Evolutionary conservation across 2,113 vertebrate species (phyloP), one percentile per base, ranked within the genome.

Genomic region (Scortum barcoo): DNA sequence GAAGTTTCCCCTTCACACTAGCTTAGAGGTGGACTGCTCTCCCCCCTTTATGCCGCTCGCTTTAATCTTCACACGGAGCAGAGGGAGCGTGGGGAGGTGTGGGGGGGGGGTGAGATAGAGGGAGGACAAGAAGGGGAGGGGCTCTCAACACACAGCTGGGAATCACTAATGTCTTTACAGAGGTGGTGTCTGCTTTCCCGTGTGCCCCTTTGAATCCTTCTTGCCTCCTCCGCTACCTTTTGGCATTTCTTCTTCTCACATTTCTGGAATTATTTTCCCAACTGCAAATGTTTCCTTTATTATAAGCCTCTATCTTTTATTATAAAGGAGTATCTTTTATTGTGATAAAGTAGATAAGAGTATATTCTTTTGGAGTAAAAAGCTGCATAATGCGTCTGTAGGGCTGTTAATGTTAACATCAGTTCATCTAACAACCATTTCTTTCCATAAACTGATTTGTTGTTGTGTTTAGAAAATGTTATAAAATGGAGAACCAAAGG

Each of bases 1-100:
- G 88, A 93, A 94, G 86, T 93, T 94, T 95, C 91, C 86, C 93
- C 95, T 95, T 95, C 94, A 95, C 93, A 94, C 86, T 74, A 58
- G 89, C 89, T 95, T 94, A 95, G 91, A 91, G 92, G 92, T 93
- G 92, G 90, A 93, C 87, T 5, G 76, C 85, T 83, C 79, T 77
- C 70, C 48, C 70, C 48, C 78, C 86, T 91, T 90, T 81, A 75
- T 85, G 72, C 67, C 12, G 36, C 83, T 65, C 19, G 68, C 84
- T 89, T 90, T 94, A 91, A 94, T 93, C 92, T 91, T 61, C 85
- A 74, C 82, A 78, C 75, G 19, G 78, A 85, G 80, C 68, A 2
- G 81, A 51, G 86, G 73, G 85, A 88, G 75, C 20, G 50, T 7
- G 60, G 80, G n/a, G n/a, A n/a, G n/a, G n/a, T n/a, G n/a, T n/a